Conservation (phyloP, 30 jellyfish, hydroid and myxozoan species). For the Hydra vulgaris region DNA sequence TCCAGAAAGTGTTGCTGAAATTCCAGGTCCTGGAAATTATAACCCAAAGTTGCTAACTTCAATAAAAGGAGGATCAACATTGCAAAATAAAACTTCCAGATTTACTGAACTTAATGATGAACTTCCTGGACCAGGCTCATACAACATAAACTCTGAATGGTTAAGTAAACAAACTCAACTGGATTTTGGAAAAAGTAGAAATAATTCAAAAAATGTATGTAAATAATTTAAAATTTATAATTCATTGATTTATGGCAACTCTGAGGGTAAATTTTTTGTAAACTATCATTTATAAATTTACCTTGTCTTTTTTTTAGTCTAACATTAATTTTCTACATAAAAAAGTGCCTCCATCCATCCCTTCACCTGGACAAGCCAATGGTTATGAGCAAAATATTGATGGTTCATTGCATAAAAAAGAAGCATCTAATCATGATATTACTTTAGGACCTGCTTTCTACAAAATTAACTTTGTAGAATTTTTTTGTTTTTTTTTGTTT, state of each 20-base stretch:
- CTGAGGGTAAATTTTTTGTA: neutral
- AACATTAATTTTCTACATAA: conserved; percentile 10
- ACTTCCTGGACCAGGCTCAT: conserved; percentile 87
- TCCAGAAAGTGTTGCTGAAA: conserved; percentile 44
- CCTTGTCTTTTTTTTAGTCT: neutral
- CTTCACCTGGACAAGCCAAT: conserved; percentile 95
- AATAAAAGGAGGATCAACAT: conserved; percentile 68
- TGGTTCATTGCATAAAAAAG: conserved; percentile 58
- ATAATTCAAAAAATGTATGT: neutral
- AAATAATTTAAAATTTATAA: no score
- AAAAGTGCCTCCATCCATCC: conserved; percentile 77
- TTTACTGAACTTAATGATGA: conserved; percentile 23
- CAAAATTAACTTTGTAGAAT: conserved; percentile 48
- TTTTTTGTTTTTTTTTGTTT: neutral
- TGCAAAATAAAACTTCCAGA: conserved; percentile 44
- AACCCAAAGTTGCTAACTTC: conserved; percentile 22
- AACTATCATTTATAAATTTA: neutral
- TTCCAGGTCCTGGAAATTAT: conserved; percentile 91
- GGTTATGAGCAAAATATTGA: conserved; percentile 63
- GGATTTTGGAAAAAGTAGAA: neutral
- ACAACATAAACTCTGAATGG: conserved; percentile 40
- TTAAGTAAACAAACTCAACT: conserved; percentile 6
- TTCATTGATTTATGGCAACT: no score
- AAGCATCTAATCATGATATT: conserved; percentile 41
- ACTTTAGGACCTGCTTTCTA: conserved; percentile 88